Evolutionary conservation across 2,797 vertebrate genomes (phyloP).

Genomic region (Lepilemur septentrionalis): DNA sequence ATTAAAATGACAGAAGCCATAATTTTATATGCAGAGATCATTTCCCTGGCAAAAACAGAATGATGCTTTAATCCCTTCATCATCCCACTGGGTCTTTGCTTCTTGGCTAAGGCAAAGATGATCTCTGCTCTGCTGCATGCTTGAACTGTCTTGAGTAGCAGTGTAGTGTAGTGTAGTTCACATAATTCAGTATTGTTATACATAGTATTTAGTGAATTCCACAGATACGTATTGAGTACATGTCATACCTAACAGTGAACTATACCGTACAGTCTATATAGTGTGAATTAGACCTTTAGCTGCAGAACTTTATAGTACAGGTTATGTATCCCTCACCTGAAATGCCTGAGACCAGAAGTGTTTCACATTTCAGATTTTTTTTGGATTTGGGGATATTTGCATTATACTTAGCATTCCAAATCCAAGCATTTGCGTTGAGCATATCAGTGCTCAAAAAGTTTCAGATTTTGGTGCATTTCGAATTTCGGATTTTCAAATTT

Average conservation of each 20-base stretch:
- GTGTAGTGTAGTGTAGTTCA: not conserved
- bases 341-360: not conserved
- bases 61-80: not conserved
- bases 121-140: not conserved
- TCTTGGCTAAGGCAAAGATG: not conserved
- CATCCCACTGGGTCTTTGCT: not conserved
- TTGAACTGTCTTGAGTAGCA: not conserved
- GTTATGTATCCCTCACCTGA: not conserved
- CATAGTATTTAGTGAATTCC: not conserved
- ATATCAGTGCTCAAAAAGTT: not conserved
- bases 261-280: fast-evolving
- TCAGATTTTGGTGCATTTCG: not conserved
- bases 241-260: not conserved
- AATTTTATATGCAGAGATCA: constrained; percentile 42
- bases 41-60: not conserved
- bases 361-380: not conserved
- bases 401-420: not conserved
- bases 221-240: not conserved
- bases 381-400: not conserved
- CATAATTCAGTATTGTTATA: not conserved
- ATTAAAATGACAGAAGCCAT: constrained; percentile 24
- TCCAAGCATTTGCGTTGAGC: not conserved
- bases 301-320: not conserved
- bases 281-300: not conserved
- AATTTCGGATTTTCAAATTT: not conserved